A percentile compares a stretch with the other conserved stretches of the same genome.
These are phyloP conservation scores for Periparus ater DNA, from an alignment of 2,797 vertebrate genomes.

Conservation along the genomic window DNA sequence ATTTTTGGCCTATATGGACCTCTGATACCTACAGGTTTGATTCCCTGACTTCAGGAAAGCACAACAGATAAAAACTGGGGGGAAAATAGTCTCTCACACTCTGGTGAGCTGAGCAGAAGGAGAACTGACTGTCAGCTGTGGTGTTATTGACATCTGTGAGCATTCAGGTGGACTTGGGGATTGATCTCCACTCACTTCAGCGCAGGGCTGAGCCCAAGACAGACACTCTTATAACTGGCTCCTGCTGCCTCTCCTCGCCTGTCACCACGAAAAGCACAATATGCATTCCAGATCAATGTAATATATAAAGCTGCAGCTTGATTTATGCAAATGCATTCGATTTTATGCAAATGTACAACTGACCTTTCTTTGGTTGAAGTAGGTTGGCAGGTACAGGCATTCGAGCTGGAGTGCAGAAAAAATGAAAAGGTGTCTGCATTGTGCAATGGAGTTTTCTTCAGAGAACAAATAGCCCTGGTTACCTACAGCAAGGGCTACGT, in stretches of 20 bases:
- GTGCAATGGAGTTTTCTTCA: not conserved
- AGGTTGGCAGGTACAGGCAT: not conserved
- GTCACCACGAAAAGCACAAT: not conserved
- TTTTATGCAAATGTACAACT: conserved; percentile 25
- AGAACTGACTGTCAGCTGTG: not conserved
- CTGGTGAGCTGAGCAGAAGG: not conserved
- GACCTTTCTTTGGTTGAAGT: conserved; percentile 25
- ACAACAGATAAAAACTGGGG: not conserved
- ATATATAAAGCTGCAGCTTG: not conserved
- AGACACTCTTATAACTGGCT: not conserved
- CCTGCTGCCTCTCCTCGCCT: not conserved
- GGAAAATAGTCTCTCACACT: accelerated
- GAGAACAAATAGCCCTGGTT: not conserved
- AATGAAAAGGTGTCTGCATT: not conserved
- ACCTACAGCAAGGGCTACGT: not conserved
- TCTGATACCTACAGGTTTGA: not conserved
- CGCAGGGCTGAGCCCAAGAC: not conserved
- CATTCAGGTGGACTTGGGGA: not conserved
- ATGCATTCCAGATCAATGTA: not conserved
- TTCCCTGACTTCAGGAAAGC: not conserved
- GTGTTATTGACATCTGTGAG: not conserved
- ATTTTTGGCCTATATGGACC: not conserved
- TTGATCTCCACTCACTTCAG: not conserved
- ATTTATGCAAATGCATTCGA: conserved; percentile 42
- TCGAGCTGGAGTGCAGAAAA: not conserved